Percentiles rank a stretch among this genome's conserved stretches.
Conservation (phyloP, 2,113 vertebrate species). For the Limanda limanda region DNA sequence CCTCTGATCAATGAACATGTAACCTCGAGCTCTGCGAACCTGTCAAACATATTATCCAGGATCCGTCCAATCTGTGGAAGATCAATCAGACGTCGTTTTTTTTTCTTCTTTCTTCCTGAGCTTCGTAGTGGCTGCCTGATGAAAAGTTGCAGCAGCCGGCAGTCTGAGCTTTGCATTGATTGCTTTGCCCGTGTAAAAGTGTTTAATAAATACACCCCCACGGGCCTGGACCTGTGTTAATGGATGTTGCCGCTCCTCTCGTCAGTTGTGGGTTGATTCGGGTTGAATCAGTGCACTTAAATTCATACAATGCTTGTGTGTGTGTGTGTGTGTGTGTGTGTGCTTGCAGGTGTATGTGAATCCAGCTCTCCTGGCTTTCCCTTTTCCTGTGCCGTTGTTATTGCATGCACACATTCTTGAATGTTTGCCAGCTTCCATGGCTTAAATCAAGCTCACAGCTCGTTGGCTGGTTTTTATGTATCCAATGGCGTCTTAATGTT, state of each 20-base stretch:
- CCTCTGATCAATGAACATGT: slow-evolving; percentile 43
- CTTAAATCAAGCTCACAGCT: slow-evolving; percentile 4
- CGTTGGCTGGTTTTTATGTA: slow-evolving; percentile 15
- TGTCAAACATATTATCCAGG: slow-evolving; percentile 35
- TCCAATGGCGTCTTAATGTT: slow-evolving; percentile 15
- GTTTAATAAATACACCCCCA: slow-evolving; percentile 64
- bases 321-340: not conserved
- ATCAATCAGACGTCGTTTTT: slow-evolving; percentile 33
- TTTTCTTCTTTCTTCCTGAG: too few relatives aligned
- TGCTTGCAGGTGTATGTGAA: slow-evolving; percentile 49
- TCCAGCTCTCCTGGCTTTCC: slow-evolving; percentile 6
- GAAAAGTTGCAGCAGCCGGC: slow-evolving; percentile 33
- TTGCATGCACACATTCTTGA: slow-evolving; percentile 39
- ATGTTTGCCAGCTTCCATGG: slow-evolving; percentile 21
- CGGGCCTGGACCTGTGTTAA: slow-evolving; percentile 54
- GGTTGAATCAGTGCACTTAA: slow-evolving; percentile 41
- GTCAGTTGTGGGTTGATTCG: slow-evolving; percentile 45
- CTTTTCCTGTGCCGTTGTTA: slow-evolving; percentile 24
- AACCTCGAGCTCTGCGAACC: slow-evolving; percentile 34
- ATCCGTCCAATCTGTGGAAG: slow-evolving; percentile 14
- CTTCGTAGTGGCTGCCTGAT: slow-evolving; percentile 10
- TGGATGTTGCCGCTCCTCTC: slow-evolving; percentile 34
- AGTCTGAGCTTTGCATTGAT: slow-evolving; percentile 58
- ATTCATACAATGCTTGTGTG: too few relatives aligned
- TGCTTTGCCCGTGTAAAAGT: slow-evolving; percentile 25